A percentile compares a stretch with the other conserved stretches of the same genome.
phyloP scores from a whole-genome alignment of 2,797 vertebrate genomes.

The Lutjanus campechanus region DNA sequence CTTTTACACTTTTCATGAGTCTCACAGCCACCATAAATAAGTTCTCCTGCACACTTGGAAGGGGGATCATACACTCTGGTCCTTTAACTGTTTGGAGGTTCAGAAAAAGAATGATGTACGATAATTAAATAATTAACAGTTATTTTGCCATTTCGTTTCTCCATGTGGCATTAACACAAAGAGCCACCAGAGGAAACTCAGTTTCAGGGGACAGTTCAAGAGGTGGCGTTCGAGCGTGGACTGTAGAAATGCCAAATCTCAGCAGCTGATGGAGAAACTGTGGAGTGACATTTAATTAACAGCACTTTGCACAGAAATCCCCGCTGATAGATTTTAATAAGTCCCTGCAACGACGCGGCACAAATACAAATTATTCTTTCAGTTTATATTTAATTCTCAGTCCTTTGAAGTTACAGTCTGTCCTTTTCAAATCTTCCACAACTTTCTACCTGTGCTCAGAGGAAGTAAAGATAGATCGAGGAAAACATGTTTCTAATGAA shows the following conservation, averaged over 20 bases:
- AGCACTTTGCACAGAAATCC: conserved; percentile 26
- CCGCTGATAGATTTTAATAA: conserved; percentile 39
- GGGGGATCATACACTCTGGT: no score
- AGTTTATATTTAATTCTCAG: background rate
- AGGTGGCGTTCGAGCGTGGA: conserved; percentile 7
- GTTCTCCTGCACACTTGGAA: no score
- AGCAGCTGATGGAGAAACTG: conserved; percentile 48
- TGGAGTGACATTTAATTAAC: conserved; percentile 63
- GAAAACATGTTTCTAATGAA: conserved; percentile 3
- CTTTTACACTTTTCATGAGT: no score
- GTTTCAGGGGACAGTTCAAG: background rate
- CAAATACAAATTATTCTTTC: background rate
- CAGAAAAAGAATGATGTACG: background rate
- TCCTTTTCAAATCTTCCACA: conserved; percentile 2
- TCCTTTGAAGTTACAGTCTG: background rate
- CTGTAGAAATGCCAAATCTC: conserved; percentile 55
- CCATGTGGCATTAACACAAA: conserved; percentile 3
- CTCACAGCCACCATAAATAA: no score
- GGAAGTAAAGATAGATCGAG: background rate
- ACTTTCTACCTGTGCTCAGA: background rate
- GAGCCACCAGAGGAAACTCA: background rate
- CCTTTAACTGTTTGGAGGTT: background rate
- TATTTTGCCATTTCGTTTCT: background rate
- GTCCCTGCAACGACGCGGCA: background rate
- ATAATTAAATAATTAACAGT: background rate